phyloP scores from a whole-genome alignment of 2,888 invertebrate genomes.

The Callyntrura guangdongensis region DNA sequence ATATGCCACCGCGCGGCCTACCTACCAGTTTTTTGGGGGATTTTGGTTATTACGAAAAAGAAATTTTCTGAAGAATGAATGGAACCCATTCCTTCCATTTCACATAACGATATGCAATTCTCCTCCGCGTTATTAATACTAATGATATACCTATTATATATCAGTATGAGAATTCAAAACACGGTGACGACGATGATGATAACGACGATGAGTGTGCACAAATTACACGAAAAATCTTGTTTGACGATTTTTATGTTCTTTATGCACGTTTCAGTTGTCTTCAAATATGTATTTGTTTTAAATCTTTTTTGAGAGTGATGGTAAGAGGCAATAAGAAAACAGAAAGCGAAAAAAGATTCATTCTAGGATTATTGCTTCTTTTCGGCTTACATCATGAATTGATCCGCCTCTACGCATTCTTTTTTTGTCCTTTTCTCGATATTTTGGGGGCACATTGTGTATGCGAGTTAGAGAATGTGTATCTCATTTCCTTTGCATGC shows the following conservation, averaged over 20 bases:
- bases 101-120: conserved; percentile 1
- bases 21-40: conserved; percentile 14
- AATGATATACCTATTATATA: conserved; percentile 41
- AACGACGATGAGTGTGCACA: conserved; percentile 40
- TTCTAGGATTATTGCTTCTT: conserved; percentile 32
- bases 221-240: conserved; percentile 43
- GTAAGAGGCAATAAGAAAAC: conserved; percentile 12
- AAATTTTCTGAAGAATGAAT: conserved; percentile 23
- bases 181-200: neutral
- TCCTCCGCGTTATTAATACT: conserved; percentile 5
- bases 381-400: conserved; percentile 39
- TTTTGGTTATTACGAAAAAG: conserved; percentile 25
- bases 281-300: conserved; percentile 11
- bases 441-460: neutral
- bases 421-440: conserved; percentile 38
- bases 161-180: conserved; percentile 46
- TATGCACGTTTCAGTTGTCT: conserved; percentile 37
- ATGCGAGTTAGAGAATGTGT: neutral
- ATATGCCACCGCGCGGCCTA: conserved; percentile 16
- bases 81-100: conserved; percentile 34
- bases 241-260: conserved; percentile 35
- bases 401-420: conserved; percentile 37
- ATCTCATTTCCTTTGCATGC: neutral
- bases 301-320: neutral
- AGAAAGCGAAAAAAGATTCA: conserved; percentile 48